phyloP scores from a whole-genome alignment of 2,113 vertebrate species.

The Myotis lucifugus region DNA sequence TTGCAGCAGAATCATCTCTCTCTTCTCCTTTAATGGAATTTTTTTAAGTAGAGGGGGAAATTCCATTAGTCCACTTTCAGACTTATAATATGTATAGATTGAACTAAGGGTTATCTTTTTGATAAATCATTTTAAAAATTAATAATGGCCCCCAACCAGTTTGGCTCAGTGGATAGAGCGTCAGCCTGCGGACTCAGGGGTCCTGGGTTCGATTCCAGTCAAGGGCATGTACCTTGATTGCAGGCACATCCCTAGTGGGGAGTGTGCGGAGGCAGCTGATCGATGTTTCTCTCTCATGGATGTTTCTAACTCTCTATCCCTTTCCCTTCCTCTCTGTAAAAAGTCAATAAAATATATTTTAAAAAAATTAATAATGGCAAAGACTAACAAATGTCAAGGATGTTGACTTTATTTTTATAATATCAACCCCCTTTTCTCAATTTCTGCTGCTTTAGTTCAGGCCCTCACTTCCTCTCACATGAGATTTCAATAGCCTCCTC shows the following conservation, averaged over 20 bases:
- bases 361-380: neutral
- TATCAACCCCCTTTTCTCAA: neutral
- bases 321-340: no score
- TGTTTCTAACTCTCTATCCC: no score
- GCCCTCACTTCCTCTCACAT: neutral
- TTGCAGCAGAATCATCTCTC: neutral
- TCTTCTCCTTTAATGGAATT: conserved; percentile 42
- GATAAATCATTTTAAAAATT: conserved; percentile 6
- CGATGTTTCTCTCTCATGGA: no score
- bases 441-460: neutral
- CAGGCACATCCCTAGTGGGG: no score
- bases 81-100: neutral
- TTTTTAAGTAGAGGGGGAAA: neutral
- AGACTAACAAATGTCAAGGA: neutral
- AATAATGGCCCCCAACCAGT: neutral
- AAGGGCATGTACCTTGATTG: no score
- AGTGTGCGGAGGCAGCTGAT: no score
- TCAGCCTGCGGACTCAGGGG: no score
- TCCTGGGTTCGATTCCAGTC: no score
- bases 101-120: neutral
- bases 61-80: neutral
- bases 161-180: no score
- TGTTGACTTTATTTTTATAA: neutral
- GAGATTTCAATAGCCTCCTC: neutral
- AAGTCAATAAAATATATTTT: no score